Evolutionary conservation across 2,797 vertebrate species (phyloP), one percentile per base, ranked within the genome.

Genomic region (Neopelma chrysocephalum): DNA sequence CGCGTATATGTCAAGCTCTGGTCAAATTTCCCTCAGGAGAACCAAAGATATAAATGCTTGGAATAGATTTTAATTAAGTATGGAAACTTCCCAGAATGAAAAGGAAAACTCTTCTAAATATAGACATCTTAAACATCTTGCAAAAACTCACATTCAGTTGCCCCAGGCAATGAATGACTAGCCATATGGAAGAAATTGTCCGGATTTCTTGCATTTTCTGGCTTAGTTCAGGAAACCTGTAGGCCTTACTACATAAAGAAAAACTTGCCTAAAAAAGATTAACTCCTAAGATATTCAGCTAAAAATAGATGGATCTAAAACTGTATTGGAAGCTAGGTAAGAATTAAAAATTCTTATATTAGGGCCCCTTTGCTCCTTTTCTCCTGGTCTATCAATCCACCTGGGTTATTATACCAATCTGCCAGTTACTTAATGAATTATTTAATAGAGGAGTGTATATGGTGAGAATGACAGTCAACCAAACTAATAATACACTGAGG

Each of bases 161-260:
- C 86, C 62, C 32, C 43, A 90, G 18, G 95, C 83, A 72, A 92
- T 84, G 80, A 80, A 94, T 84, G 80, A 80, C 51, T 58, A 92
- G 47, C 83, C 80, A 72, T 62, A 89, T 1, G 26, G 90, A 94
- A 94, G 70, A 90, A 93, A 93, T 66, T 58, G 85, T 66, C 47
- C 87, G 94, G 85, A 84, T 43, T 71, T 83, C 65, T 86, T 91
- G n/a, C 25, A 65, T 93, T 93, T 95, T 94, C 80, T 93, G 58
- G n/a, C 77, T 93, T 93, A 87, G 90, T 82, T 88, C 92, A 92
- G 92, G 88, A 96, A 96, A 93, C 77, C 80, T 91, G 66, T 60
- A 93, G 92, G 92, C 80, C 48, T 84, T 89, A 48, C 66, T 87
- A 89, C 90, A 73, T 66, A 79, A 89, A 89, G 50, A 61, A 79